Conservation (phyloP, 2,888 invertebrate genomes). For the Oxytorus armatus region DNA sequence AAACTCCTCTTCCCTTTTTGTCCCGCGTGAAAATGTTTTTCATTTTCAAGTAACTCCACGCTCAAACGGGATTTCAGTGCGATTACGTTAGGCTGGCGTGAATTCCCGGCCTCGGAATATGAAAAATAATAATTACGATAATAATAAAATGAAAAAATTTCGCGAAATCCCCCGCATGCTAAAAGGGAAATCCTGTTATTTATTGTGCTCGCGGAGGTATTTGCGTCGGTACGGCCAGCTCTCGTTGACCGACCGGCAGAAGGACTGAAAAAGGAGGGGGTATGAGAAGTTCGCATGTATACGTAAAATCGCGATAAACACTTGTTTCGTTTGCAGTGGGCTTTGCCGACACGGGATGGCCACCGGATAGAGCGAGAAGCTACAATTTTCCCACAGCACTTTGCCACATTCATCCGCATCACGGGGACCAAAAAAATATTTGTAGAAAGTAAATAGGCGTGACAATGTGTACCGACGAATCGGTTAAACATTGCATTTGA, state of each 20-base stretch:
- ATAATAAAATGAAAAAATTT: slow-evolving; percentile 17
- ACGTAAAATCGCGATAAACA: slow-evolving; percentile 44
- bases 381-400: slow-evolving; percentile 27
- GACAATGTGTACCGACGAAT: slow-evolving; percentile 17
- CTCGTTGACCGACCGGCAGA: background rate
- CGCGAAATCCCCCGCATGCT: slow-evolving; percentile 3
- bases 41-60: background rate
- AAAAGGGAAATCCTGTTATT: slow-evolving; percentile 56
- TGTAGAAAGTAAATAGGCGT: slow-evolving; percentile 31
- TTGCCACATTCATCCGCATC: slow-evolving; percentile 34
- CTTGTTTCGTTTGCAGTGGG: slow-evolving; percentile 43
- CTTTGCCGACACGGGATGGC: background rate
- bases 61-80: background rate
- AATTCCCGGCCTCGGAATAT: background rate
- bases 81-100: background rate
- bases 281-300: background rate
- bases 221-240: slow-evolving; percentile 33
- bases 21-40: background rate
- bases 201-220: slow-evolving; percentile 40
- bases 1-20: too few species aligned
- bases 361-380: slow-evolving; percentile 13
- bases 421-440: slow-evolving; percentile 23
- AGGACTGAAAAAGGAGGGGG: background rate
- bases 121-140: slow-evolving; percentile 41
- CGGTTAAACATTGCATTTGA: background rate